These are phyloP conservation scores for Thecocarcelia acutangulata DNA, from an alignment of 2,888 invertebrate species.

Conservation along the genomic window DNA sequence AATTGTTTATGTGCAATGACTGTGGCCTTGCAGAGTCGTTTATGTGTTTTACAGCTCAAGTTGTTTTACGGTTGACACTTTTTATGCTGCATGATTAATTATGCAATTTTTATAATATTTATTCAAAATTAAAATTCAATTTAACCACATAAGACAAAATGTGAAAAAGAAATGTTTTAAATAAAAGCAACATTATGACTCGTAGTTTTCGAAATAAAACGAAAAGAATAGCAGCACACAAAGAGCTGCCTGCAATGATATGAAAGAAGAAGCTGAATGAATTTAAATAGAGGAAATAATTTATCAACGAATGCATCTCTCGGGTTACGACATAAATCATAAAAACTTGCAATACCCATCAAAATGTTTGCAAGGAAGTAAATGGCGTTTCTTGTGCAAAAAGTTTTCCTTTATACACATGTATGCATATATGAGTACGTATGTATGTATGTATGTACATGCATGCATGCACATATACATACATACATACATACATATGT, in stretches of 20 bases:
- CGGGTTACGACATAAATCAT: constrained; percentile 39
- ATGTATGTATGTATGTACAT: not conserved
- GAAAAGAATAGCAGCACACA: not conserved
- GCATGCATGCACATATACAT: too few species aligned
- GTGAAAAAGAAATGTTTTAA: not conserved
- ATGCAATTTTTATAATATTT: constrained; percentile 62
- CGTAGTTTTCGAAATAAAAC: not conserved
- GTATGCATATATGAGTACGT: not conserved
- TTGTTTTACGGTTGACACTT: constrained; percentile 63
- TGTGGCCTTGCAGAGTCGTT: constrained; percentile 39
- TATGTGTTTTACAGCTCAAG: constrained; percentile 32
- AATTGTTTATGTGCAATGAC: constrained; percentile 11
- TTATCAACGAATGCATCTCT: constrained; percentile 34
- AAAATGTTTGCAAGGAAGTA: not conserved
- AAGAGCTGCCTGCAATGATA: constrained; percentile 3
- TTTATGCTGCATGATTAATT: constrained; percentile 67
- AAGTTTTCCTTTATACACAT: too few species aligned
- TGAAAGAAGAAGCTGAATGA: not conserved
- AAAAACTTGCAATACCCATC: not conserved
- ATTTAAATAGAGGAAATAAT: constrained; percentile 19
- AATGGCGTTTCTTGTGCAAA: not conserved
- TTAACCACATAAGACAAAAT: constrained; percentile 48
- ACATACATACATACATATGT: too few species aligned
- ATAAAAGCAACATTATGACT: constrained; percentile 6
- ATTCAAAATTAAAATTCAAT: constrained; percentile 66